A percentile compares a stretch with the other conserved stretches of the same genome.
Conservation (phyloP, 1,140 invertebrate genomes). For the Brachionus plicatilis region DNA sequence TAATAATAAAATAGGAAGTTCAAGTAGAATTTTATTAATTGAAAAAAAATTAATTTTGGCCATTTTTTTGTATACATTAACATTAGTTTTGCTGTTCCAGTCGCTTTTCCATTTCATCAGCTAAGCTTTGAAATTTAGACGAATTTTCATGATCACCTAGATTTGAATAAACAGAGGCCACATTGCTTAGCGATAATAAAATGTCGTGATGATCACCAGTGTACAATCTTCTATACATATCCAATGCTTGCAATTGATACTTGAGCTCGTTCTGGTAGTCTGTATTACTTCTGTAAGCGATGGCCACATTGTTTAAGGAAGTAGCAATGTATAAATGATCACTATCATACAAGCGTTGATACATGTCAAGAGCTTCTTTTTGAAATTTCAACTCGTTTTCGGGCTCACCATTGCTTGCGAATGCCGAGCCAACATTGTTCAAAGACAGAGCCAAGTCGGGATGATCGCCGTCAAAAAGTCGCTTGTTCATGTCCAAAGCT, state of each 20-base stretch:
- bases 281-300: conserved; percentile 1
- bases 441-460: conserved; percentile 3
- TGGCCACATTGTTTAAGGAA: conserved; percentile 3
- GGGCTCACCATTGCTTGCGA: neutral
- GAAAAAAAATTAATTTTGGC: neutral
- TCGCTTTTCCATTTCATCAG: conserved; percentile 6
- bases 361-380: conserved; percentile 36
- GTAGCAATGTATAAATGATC: conserved; percentile 36
- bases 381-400: conserved; percentile 14
- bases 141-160: neutral
- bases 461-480: conserved; percentile 7
- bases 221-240: conserved; percentile 26
- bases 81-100: neutral
- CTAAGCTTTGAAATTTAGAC: neutral
- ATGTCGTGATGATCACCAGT: conserved; percentile 18
- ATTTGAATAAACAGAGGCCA: neutral
- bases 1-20: too few relatives aligned
- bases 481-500: conserved; percentile 28
- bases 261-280: conserved; percentile 6
- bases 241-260: conserved; percentile 10
- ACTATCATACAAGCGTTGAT: neutral
- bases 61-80: neutral
- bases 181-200: neutral
- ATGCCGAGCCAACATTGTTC: conserved; percentile 14
- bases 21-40: neutral